phyloP scores from a whole-genome alignment of 1,140 invertebrate species.

The Micrasema minimum region DNA sequence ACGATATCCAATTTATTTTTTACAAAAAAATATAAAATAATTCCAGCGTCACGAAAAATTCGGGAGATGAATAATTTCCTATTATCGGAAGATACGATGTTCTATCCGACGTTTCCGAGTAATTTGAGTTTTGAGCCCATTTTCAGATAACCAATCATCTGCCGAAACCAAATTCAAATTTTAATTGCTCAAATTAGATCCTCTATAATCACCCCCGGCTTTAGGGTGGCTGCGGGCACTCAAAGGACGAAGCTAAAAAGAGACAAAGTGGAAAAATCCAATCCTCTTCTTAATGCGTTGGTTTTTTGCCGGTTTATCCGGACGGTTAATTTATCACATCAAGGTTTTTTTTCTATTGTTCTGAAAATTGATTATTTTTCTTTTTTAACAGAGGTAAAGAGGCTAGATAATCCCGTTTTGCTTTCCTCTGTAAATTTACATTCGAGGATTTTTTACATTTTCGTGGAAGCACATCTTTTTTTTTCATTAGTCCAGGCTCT shows the following conservation, averaged over 20 bases:
- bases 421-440: slow-evolving; percentile 15
- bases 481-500: not conserved
- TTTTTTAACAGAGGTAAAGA: slow-evolving; percentile 5
- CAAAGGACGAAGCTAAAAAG: not conserved
- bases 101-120: not conserved
- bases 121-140: not conserved
- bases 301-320: slow-evolving; percentile 29
- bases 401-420: slow-evolving; percentile 33
- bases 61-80: not conserved
- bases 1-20: too few species aligned
- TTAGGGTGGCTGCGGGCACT: not conserved
- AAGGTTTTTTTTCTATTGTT: slow-evolving; percentile 35
- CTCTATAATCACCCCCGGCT: not conserved
- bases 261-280: slow-evolving; percentile 22
- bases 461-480: not conserved
- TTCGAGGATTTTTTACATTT: slow-evolving; percentile 10
- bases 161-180: not conserved
- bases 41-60: too few species aligned
- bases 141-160: not conserved
- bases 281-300: slow-evolving; percentile 20
- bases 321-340: slow-evolving; percentile 29
- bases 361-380: slow-evolving; percentile 37
- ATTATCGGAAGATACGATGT: not conserved
- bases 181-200: slow-evolving; percentile 10
- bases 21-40: too few species aligned